A percentile compares a stretch with the other conserved stretches of the same genome.
Conservation (phyloP, 2,113 vertebrate genomes). For the Mustela nigripes region DNA sequence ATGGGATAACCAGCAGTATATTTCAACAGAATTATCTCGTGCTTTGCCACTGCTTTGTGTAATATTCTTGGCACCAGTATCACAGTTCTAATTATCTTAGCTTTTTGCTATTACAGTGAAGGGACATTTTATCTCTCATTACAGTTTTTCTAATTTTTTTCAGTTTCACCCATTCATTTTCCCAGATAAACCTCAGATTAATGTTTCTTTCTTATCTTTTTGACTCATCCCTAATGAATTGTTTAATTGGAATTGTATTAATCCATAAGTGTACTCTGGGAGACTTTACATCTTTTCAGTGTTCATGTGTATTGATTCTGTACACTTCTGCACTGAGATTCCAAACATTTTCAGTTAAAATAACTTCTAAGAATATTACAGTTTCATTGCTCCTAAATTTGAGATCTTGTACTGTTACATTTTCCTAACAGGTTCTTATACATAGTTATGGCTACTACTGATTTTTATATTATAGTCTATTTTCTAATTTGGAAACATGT, state of each 20-base stretch:
- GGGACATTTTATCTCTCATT: neutral
- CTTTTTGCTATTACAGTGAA: neutral
- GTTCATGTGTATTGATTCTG: neutral
- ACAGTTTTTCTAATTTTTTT: neutral
- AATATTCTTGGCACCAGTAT: neutral
- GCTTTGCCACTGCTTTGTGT: neutral
- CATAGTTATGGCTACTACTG: neutral
- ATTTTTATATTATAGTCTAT: conserved; percentile 49
- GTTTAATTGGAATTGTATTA: neutral
- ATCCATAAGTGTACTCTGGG: neutral
- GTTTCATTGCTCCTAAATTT: neutral
- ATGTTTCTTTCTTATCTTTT: neutral
- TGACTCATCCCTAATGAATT: neutral
- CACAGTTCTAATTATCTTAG: neutral
- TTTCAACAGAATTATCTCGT: neutral
- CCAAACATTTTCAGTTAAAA: neutral
- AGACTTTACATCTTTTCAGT: neutral
- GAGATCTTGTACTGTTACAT: neutral
- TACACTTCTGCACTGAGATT: neutral
- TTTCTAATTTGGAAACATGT: conserved; percentile 55
- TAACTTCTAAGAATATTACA: neutral
- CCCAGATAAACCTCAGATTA: neutral
- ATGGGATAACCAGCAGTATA: neutral
- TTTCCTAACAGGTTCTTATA: neutral
- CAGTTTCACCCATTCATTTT: neutral